Conservation (phyloP, 2,888 invertebrate species). For the Hirudinaria manillensis region DNA sequence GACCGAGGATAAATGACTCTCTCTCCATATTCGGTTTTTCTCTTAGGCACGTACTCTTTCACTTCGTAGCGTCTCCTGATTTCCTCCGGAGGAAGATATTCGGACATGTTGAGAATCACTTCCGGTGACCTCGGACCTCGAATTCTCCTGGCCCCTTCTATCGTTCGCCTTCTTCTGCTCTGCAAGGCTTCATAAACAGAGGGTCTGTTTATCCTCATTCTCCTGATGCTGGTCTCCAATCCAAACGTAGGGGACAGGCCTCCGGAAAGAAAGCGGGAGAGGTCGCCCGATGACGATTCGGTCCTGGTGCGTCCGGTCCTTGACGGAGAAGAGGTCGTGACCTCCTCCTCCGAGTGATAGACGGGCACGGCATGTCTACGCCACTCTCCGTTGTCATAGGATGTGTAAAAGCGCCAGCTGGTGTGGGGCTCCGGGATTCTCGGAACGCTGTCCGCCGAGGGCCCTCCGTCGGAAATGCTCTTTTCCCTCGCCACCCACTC, state of each 20-base stretch:
- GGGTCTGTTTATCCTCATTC: constrained; percentile 25
- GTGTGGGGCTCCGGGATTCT: constrained; percentile 32
- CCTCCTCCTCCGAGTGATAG: constrained; percentile 32
- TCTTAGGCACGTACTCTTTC: constrained; percentile 19
- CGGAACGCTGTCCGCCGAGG: constrained; percentile 19
- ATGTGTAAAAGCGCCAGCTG: constrained; percentile 36
- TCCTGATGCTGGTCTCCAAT: constrained; percentile 15
- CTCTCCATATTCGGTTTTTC: constrained; percentile 28
- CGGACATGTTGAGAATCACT: constrained; percentile 8
- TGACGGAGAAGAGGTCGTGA: constrained; percentile 8
- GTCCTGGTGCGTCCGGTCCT: not conserved
- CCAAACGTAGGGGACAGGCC: constrained; percentile 6
- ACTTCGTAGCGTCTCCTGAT: constrained; percentile 15
- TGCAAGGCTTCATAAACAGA: constrained; percentile 25
- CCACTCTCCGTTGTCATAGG: constrained; percentile 37
- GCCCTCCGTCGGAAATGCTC: constrained; percentile 29
- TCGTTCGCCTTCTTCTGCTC: constrained; percentile 8
- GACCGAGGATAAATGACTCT: constrained; percentile 25
- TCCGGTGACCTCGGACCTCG: constrained; percentile 24
- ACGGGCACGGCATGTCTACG: constrained; percentile 34
- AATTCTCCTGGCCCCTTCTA: constrained; percentile 1
- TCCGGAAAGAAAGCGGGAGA: not conserved
- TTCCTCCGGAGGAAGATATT: constrained; percentile 17
- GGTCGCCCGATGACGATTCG: constrained; percentile 1
- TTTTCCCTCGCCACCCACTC: constrained; percentile 17